Conservation (phyloP, 2,113 vertebrate species). For the Gallinago undulata region DNA sequence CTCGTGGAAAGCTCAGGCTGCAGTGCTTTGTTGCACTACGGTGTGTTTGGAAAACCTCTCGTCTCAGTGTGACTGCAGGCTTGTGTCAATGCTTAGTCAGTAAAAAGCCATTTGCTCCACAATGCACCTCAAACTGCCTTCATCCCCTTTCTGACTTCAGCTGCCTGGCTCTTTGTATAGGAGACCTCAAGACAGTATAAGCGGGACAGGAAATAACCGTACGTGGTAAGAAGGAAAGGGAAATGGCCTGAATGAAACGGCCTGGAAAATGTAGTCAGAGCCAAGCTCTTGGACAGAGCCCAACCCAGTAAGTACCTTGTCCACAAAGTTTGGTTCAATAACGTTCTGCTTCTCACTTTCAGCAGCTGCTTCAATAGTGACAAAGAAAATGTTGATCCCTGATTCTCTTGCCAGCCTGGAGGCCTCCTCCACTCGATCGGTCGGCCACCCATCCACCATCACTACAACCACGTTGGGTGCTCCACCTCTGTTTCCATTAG, state of each 20-base stretch:
- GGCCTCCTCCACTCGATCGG: constrained; percentile 91
- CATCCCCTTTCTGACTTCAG: background rate
- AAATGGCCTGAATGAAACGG: background rate
- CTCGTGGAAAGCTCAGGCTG: background rate
- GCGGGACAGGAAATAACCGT: background rate
- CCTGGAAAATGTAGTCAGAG: background rate
- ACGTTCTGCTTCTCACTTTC: constrained; percentile 88
- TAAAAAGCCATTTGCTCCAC: background rate
- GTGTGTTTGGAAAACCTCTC: background rate
- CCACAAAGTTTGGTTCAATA: constrained; percentile 89
- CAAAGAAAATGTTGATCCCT: constrained; percentile 97
- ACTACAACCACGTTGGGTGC: constrained; percentile 92
- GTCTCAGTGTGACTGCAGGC: accelerated
- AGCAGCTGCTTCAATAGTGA: constrained; percentile 91
- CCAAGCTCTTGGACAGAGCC: background rate
- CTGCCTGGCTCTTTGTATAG: background rate
- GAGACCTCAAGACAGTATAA: background rate
- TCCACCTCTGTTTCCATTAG: constrained; percentile 88
- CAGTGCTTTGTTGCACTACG: background rate
- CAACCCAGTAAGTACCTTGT: constrained; percentile 81
- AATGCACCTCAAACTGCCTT: background rate
- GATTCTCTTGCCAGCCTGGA: constrained; percentile 92
- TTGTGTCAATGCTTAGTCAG: background rate
- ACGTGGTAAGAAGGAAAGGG: background rate
- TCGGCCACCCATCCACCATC: constrained; percentile 96